Evolutionary conservation across 1,140 invertebrate species (phyloP).

Genomic region (Ruditapes philippinarum): DNA sequence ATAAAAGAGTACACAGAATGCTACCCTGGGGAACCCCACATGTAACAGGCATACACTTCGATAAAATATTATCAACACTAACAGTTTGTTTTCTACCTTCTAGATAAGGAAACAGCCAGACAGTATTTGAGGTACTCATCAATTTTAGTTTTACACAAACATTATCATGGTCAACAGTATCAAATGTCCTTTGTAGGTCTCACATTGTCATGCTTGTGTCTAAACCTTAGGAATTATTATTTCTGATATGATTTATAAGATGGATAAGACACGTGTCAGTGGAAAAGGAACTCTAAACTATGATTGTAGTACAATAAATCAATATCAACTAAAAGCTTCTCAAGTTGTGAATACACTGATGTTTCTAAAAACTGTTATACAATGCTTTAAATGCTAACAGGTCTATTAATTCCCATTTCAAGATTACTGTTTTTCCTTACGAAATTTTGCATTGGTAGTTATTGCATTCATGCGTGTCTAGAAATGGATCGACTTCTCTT

Average conservation of each 20-base stretch:
- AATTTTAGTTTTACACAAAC: not conserved
- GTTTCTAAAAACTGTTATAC: too few relatives aligned
- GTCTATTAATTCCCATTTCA: not conserved
- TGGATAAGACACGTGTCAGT: slow-evolving; percentile 62
- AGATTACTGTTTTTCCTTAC: not conserved
- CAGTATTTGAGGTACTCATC: not conserved
- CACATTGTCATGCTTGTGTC: slow-evolving; percentile 46
- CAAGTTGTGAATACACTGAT: not conserved
- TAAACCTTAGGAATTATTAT: slow-evolving; percentile 32
- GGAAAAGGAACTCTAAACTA: not conserved
- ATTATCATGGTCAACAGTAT: slow-evolving; percentile 47
- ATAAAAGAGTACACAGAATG: not conserved
- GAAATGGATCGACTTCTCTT: too few relatives aligned
- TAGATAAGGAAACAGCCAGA: not conserved
- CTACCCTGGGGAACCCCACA: slow-evolving; percentile 37
- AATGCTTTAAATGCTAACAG: not conserved
- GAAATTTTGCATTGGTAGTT: too few relatives aligned
- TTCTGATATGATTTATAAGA: slow-evolving; percentile 45
- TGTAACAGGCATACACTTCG: not conserved
- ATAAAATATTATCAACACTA: not conserved
- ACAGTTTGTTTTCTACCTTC: not conserved
- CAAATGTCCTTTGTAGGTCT: slow-evolving; percentile 65
- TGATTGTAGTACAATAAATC: not conserved
- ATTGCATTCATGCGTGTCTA: too few relatives aligned
- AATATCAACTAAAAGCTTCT: not conserved